These are phyloP conservation scores for Percopsis transmontana DNA, from an alignment of 2,113 vertebrate species.

Conservation along the genomic window DNA sequence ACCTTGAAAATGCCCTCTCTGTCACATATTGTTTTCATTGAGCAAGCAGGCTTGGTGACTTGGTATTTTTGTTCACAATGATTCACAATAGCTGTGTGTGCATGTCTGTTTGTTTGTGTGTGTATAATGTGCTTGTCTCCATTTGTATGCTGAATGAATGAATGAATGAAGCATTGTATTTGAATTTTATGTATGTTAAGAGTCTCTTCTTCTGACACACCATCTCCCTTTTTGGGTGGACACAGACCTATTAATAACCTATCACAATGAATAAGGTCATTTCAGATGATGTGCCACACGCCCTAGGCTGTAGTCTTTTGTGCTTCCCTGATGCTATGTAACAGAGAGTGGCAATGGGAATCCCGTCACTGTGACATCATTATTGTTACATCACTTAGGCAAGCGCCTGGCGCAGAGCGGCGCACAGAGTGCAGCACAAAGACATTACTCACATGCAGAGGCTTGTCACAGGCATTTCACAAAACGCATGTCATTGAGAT, in stretches of 20 bases:
- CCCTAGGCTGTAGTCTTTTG: slow-evolving; percentile 20
- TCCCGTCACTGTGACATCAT: slow-evolving; percentile 70
- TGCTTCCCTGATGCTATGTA: slow-evolving; percentile 37
- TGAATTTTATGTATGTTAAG: background rate
- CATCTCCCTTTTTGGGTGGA: background rate
- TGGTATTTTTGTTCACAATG: background rate
- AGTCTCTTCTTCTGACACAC: too few species aligned
- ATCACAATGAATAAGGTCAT: slow-evolving; percentile 10
- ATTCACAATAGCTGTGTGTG: too few species aligned
- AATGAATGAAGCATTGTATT: background rate
- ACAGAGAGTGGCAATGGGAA: slow-evolving; percentile 53
- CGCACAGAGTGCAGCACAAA: slow-evolving; percentile 59
- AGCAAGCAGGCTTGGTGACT: background rate
- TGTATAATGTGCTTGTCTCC: background rate
- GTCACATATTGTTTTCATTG: background rate
- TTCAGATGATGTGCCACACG: slow-evolving; percentile 11
- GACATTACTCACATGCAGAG: slow-evolving; percentile 58
- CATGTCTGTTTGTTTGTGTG: too few species aligned
- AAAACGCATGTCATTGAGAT: slow-evolving; percentile 44
- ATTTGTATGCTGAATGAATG: background rate
- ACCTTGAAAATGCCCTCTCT: background rate
- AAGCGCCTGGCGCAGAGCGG: slow-evolving; percentile 51
- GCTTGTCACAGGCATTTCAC: slow-evolving; percentile 52
- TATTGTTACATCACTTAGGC: slow-evolving; percentile 61
- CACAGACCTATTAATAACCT: background rate